Conservation (phyloP, 37 sponge, comb jelly and placozoan species). For the Chondrilla cf. caribensis region DNA sequence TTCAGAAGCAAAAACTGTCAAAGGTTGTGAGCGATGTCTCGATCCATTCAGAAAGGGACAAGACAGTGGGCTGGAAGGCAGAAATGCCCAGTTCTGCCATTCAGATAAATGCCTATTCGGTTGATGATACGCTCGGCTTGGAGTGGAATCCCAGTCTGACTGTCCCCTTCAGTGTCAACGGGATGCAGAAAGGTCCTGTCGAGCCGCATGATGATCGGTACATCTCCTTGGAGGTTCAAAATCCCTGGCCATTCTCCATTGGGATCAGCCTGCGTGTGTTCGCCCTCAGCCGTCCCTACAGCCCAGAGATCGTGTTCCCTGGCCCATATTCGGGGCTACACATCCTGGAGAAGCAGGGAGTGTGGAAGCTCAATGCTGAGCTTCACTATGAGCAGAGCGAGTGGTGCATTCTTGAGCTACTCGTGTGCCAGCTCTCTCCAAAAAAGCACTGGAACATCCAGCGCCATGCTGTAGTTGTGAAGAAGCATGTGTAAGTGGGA, state of each 20-base stretch:
- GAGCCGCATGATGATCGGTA: background rate
- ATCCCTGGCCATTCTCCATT: constrained; percentile 15
- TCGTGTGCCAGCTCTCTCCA: constrained; percentile 3
- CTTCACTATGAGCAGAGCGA: constrained; percentile 1
- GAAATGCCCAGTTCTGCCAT: constrained; percentile 1
- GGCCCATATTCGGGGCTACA: background rate
- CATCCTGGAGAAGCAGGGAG: background rate
- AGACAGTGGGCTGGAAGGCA: background rate
- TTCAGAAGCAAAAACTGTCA: background rate
- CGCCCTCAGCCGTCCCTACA: constrained; percentile 14
- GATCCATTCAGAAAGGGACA: background rate
- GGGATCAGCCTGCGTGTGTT: constrained; percentile 16
- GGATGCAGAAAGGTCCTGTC: background rate
- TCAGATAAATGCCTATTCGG: background rate
- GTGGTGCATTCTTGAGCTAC: constrained; percentile 16
- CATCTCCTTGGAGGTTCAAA: background rate
- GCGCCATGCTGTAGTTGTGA: background rate
- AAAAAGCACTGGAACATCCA: constrained; percentile 19
- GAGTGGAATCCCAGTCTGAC: constrained; percentile 9
- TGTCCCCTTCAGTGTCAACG: background rate
- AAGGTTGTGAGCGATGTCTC: background rate
- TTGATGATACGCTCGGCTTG: too few species aligned
- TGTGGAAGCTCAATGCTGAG: constrained; percentile 12
- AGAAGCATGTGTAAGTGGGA: background rate
- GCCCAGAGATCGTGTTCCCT: constrained; percentile 22